Percentiles rank a stretch among this genome's conserved stretches.
phyloP scores from a whole-genome alignment of 2,797 vertebrate species.

The Linurgus olivaceus region DNA sequence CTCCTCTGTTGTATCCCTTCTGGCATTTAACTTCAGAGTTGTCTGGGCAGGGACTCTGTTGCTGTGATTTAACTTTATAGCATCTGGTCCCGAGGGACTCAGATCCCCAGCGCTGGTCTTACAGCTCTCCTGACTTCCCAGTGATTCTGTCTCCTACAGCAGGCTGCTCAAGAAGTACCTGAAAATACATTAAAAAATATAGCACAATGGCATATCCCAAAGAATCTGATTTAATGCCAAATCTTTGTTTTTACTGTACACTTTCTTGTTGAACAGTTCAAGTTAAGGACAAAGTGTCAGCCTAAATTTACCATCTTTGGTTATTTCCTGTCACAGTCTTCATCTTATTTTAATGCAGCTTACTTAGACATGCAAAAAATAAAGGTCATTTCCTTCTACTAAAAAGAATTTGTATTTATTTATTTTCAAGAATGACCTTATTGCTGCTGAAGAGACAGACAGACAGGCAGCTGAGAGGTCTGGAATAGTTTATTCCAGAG shows the following conservation, averaged over 20 bases:
- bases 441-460: neutral
- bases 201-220: neutral
- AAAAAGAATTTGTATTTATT: neutral
- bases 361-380: neutral
- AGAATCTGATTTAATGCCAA: neutral
- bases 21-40: neutral
- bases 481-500: neutral
- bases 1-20: constrained; percentile 1
- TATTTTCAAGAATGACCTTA: neutral
- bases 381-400: constrained; percentile 26
- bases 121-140: neutral
- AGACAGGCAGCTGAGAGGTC: neutral
- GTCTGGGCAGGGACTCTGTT: neutral
- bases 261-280: neutral
- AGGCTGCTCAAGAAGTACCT: neutral
- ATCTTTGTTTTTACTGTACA: neutral
- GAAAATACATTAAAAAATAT: neutral
- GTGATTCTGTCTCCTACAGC: neutral
- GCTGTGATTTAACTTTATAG: constrained; percentile 3
- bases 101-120: neutral
- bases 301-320: neutral
- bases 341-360: neutral
- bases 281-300: neutral
- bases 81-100: neutral
- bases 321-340: neutral